Evolutionary conservation across 2,113 vertebrate species (phyloP).

Genomic region (Notarius lentiginosus): DNA sequence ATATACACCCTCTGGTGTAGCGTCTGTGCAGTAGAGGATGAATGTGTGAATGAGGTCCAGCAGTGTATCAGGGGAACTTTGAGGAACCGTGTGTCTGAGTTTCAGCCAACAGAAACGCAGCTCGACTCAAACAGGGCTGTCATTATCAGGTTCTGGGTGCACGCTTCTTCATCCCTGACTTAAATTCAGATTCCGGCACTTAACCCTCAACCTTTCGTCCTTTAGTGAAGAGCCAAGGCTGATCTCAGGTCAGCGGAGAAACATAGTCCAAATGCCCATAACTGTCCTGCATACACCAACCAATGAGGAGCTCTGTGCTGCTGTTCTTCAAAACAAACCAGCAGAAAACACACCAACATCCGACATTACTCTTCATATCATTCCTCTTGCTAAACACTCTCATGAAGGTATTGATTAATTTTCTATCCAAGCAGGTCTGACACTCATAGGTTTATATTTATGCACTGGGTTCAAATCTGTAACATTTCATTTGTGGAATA

Average conservation of each 20-base stretch:
- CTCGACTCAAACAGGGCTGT: constrained; percentile 44
- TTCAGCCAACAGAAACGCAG: constrained; percentile 45
- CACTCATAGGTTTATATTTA: not conserved
- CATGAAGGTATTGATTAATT: not conserved
- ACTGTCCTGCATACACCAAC: not conserved
- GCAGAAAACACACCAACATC: constrained; percentile 55
- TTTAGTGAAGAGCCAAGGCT: not conserved
- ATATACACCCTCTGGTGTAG: constrained; percentile 4
- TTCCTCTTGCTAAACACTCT: not conserved
- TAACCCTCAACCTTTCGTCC: not conserved
- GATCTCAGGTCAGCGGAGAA: constrained; percentile 30
- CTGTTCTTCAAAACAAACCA: constrained; percentile 34
- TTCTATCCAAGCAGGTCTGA: not conserved
- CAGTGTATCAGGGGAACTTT: constrained; percentile 40
- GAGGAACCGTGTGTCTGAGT: constrained; percentile 34
- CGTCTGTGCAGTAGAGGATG: constrained; percentile 25
- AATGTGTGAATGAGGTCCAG: constrained; percentile 35
- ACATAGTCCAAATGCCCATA: constrained; percentile 14
- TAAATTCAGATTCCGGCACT: constrained; percentile 13
- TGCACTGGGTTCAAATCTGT: not conserved
- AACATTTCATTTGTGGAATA: not conserved
- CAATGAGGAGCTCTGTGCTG: constrained; percentile 15
- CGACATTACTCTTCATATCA: constrained; percentile 16
- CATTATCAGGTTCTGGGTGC: constrained; percentile 39
- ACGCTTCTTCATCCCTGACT: constrained; percentile 32